A percentile compares a stretch with the other conserved stretches of the same genome.
Evolutionary conservation across 2,113 vertebrate species (phyloP).

Genomic region (Montifringilla adamsi): DNA sequence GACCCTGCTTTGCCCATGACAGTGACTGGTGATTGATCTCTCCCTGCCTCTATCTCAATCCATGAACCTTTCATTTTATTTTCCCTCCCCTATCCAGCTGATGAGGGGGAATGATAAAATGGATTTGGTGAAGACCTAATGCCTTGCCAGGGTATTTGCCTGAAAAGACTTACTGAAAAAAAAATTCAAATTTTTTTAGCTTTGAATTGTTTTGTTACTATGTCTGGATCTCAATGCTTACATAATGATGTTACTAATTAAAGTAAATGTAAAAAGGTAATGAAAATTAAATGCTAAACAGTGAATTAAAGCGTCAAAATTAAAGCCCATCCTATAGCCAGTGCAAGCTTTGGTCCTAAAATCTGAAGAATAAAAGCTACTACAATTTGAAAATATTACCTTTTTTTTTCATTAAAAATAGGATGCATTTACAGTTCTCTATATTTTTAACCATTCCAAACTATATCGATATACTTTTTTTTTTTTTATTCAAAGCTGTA

Average conservation of each 20-base stretch:
- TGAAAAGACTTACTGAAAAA: background rate
- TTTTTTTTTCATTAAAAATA: background rate
- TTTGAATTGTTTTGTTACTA: background rate
- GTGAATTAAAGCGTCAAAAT: background rate
- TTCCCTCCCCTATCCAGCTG: background rate
- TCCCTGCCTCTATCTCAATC: background rate
- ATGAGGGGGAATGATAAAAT: background rate
- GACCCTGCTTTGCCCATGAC: background rate
- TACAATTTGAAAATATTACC: background rate
- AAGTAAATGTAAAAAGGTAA: background rate
- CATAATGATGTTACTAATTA: background rate
- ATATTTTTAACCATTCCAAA: background rate
- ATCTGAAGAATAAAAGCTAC: background rate
- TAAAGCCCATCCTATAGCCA: background rate
- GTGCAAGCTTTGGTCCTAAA: background rate
- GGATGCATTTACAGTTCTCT: background rate
- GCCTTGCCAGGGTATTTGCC: accelerated
- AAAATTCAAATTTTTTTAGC: background rate
- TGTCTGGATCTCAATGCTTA: background rate
- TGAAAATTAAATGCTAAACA: background rate
- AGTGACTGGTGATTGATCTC: background rate
- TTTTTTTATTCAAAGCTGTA: background rate
- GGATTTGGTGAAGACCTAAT: background rate
- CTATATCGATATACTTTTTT: accelerated
- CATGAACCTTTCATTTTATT: background rate